These are phyloP conservation scores for Ophion slaviceki DNA, from an alignment of 2,888 invertebrate genomes.

Conservation along the genomic window DNA sequence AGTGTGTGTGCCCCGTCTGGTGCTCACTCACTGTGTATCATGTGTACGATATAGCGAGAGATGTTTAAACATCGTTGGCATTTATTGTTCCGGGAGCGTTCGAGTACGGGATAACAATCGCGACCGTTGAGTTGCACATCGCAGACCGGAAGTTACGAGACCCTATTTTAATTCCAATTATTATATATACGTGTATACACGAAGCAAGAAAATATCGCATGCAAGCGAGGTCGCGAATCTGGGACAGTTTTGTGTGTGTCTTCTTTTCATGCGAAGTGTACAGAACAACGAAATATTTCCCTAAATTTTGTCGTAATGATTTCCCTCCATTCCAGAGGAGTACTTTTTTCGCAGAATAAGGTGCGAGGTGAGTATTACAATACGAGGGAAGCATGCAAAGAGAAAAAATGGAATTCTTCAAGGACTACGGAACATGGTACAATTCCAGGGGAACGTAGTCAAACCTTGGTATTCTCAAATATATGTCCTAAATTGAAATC, in stretches of 20 bases:
- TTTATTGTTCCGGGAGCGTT: constrained; percentile 23
- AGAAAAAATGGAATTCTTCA: not conserved
- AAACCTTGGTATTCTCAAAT: too few relatives aligned
- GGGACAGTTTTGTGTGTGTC: too few relatives aligned
- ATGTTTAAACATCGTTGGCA: constrained; percentile 19
- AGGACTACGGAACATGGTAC: not conserved
- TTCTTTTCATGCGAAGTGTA: too few relatives aligned
- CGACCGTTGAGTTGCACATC: not conserved
- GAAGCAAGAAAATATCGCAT: not conserved
- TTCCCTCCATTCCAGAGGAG: too few relatives aligned
- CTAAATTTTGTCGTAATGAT: too few relatives aligned
- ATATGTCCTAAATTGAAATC: too few relatives aligned
- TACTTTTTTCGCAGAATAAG: too few relatives aligned
- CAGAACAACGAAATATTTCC: too few relatives aligned
- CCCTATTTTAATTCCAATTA: constrained; percentile 26
- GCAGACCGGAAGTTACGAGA: constrained; percentile 46
- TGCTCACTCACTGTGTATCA: constrained; percentile 15
- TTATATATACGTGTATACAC: not conserved
- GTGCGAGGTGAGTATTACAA: too few relatives aligned
- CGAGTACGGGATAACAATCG: constrained; percentile 28
- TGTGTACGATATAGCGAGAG: constrained; percentile 19
- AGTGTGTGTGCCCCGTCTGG: not conserved
- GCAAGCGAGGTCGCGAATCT: not conserved
- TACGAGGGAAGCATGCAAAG: not conserved
- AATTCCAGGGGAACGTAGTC: too few relatives aligned